Evolutionary conservation across 2,888 invertebrate genomes (phyloP).

Genomic region (Epiblema foenella): DNA sequence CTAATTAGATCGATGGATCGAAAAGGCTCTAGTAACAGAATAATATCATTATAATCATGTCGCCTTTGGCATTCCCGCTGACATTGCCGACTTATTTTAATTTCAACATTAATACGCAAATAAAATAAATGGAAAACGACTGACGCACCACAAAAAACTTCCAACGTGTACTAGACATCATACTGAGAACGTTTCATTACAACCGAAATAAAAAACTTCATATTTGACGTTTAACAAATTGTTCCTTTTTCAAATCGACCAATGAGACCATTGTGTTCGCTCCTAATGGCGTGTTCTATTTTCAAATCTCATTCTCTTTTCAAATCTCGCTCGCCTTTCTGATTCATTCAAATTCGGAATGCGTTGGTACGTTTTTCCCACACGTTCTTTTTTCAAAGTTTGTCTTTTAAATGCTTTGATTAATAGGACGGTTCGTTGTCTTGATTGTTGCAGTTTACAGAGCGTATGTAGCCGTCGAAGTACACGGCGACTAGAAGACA

Average conservation of each 20-base stretch:
- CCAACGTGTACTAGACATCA: conserved; percentile 78
- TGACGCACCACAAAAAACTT: conserved; percentile 74
- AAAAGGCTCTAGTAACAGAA: conserved; percentile 69
- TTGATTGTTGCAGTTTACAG: conserved; percentile 62
- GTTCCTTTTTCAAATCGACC: conserved; percentile 85
- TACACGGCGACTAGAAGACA: conserved; percentile 31
- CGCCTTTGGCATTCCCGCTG: conserved; percentile 71
- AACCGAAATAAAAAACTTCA: conserved; percentile 82
- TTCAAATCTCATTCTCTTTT: conserved; percentile 85
- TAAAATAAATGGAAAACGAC: conserved; percentile 80
- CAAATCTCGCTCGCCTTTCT: conserved; percentile 82
- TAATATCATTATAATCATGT: conserved; percentile 61
- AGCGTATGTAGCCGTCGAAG: conserved; percentile 31
- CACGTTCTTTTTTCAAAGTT: conserved; percentile 73
- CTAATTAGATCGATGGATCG: conserved; percentile 67
- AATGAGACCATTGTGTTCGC: conserved; percentile 84
- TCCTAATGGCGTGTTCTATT: conserved; percentile 85
- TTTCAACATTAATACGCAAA: conserved; percentile 77
- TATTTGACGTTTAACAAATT: conserved; percentile 86
- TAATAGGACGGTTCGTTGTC: conserved; percentile 75
- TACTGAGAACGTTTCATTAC: conserved; percentile 79
- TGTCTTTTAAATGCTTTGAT: conserved; percentile 82
- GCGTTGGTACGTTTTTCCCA: conserved; percentile 79
- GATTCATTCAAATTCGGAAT: conserved; percentile 84
- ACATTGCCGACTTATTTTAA: conserved; percentile 71